phyloP scores from a whole-genome alignment of 2,888 invertebrate genomes.

The Phyllotreta striolata region DNA sequence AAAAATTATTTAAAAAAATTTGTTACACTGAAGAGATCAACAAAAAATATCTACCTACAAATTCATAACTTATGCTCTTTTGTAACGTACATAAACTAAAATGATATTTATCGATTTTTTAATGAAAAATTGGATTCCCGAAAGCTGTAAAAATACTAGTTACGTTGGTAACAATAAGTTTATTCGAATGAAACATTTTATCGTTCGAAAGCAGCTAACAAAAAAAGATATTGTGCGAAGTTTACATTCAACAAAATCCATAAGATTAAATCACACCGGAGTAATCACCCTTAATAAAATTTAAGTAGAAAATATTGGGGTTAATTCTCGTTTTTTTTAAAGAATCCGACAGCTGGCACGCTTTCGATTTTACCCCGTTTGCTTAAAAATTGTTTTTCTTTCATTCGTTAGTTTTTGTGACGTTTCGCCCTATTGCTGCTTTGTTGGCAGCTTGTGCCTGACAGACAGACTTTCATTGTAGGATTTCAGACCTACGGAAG shows the following conservation, averaged over 20 bases:
- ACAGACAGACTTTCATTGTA: conserved; percentile 19
- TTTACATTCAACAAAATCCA: background rate
- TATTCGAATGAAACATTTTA: no score
- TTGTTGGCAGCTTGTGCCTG: conserved; percentile 17
- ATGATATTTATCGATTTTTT: no score
- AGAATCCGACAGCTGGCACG: conserved; percentile 42
- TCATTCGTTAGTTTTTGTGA: conserved; percentile 51
- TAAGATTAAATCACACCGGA: background rate
- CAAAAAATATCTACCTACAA: no score
- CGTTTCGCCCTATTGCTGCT: conserved; percentile 45
- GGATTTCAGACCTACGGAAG: conserved; percentile 14
- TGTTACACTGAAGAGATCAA: no score
- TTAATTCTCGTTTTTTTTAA: conserved; percentile 30
- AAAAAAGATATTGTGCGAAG: background rate
- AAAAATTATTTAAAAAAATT: no score
- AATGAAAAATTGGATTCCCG: no score
- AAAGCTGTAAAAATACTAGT: no score
- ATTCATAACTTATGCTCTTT: no score
- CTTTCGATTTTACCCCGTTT: conserved; percentile 53
- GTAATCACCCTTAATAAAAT: conserved; percentile 19
- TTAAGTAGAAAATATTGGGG: conserved; percentile 31
- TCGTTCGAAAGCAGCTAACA: background rate
- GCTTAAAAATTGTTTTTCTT: conserved; percentile 50
- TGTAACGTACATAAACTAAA: no score
- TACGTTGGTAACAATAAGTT: no score